Evolutionary conservation across 2,797 vertebrate species (phyloP).

Genomic region (Ispidina lecontei): DNA sequence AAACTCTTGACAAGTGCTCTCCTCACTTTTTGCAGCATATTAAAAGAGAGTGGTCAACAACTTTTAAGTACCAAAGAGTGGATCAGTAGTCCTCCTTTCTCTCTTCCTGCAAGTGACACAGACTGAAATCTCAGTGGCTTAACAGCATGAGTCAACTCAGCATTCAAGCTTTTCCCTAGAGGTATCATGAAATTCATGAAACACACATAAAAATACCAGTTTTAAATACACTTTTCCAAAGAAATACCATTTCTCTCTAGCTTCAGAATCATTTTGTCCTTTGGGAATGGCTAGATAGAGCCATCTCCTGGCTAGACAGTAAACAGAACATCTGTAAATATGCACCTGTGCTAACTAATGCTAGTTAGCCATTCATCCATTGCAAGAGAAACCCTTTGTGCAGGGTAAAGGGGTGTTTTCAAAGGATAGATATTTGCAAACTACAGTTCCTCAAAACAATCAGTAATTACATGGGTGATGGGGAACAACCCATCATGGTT

Average conservation of each 20-base stretch:
- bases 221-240: not conserved
- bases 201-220: not conserved
- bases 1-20: rapidly evolving
- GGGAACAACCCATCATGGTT: not conserved
- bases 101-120: not conserved
- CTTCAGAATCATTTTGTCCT: not conserved
- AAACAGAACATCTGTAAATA: conserved; percentile 15
- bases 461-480: not conserved
- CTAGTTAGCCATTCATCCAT: not conserved
- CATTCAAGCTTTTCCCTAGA: not conserved
- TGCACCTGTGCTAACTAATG: not conserved
- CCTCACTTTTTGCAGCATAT: not conserved
- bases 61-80: not conserved
- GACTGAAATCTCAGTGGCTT: not conserved
- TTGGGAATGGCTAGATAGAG: conserved; percentile 37
- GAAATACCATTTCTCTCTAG: not conserved
- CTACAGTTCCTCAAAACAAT: not conserved
- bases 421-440: not conserved
- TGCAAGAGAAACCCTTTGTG: not conserved
- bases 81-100: not conserved
- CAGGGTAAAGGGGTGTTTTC: not conserved
- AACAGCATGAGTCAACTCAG: not conserved
- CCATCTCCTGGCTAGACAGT: conserved; percentile 56
- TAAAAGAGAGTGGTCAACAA: not conserved
- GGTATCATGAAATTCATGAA: not conserved